Evolutionary conservation across 2,888 invertebrate species (phyloP).

Genomic region (Electrophaes corylata): DNA sequence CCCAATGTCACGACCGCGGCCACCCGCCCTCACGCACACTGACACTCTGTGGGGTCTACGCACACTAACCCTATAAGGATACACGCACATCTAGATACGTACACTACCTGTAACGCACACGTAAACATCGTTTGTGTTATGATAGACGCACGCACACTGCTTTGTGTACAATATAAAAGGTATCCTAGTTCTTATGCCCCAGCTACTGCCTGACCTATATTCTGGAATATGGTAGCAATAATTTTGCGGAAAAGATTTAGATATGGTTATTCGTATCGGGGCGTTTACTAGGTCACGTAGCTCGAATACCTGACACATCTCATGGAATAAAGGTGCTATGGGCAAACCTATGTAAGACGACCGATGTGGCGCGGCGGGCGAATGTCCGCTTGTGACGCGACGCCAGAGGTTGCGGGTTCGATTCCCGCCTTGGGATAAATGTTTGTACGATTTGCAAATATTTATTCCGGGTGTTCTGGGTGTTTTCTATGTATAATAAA

Average conservation of each 20-base stretch:
- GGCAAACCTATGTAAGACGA: too few species aligned
- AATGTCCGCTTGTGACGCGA: too few species aligned
- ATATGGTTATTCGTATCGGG: neutral
- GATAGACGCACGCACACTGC: conserved; percentile 23
- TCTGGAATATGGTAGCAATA: conserved; percentile 18
- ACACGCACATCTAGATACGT: conserved; percentile 17
- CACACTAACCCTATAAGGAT: conserved; percentile 1
- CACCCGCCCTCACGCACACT: conserved; percentile 43
- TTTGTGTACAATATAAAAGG: conserved; percentile 13
- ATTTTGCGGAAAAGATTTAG: conserved; percentile 12
- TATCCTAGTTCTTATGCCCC: conserved; percentile 27
- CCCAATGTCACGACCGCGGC: conserved; percentile 79
- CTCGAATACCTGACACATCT: too few species aligned
- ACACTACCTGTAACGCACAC: neutral
- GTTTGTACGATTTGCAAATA: too few species aligned
- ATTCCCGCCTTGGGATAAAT: too few species aligned
- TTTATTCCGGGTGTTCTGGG: too few species aligned
- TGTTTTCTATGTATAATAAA: too few species aligned
- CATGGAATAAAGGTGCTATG: too few species aligned
- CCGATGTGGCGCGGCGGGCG: too few species aligned
- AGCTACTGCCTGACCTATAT: conserved; percentile 32
- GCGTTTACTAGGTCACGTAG: neutral
- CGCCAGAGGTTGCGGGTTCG: too few species aligned
- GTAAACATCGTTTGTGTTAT: neutral
- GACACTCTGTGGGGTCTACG: conserved; percentile 20